phyloP scores from a whole-genome alignment of 2,113 vertebrate species.

The Henicopernis longicauda region DNA sequence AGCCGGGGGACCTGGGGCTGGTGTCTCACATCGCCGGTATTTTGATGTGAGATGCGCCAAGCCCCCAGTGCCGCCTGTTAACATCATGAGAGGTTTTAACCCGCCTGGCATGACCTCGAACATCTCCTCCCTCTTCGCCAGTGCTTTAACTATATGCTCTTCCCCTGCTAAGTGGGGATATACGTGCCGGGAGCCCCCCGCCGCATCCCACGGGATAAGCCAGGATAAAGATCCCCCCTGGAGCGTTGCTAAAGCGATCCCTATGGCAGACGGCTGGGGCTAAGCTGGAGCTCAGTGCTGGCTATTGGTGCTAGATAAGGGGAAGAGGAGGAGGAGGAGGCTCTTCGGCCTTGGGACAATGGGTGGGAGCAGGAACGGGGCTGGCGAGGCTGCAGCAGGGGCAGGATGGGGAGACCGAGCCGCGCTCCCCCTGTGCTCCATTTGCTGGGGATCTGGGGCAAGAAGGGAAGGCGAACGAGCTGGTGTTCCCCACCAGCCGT shows the following conservation, averaged over 20 bases:
- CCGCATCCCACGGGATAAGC: background rate
- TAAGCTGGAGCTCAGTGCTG: background rate
- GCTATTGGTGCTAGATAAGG: background rate
- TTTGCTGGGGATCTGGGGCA: background rate
- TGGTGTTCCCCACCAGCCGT: background rate
- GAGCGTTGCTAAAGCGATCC: background rate
- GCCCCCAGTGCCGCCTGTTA: background rate
- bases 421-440: fast-evolving
- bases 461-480: background rate
- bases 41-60: background rate
- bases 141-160: background rate
- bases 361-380: background rate
- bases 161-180: slow-evolving; percentile 29
- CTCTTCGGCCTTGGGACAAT: fast-evolving
- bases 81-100: background rate
- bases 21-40: background rate
- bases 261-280: background rate
- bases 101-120: background rate
- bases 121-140: background rate
- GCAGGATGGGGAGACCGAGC: background rate
- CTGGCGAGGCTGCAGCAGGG: background rate
- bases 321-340: background rate
- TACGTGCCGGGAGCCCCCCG: background rate
- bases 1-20: background rate
- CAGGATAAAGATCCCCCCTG: background rate